Evolutionary conservation across 2,888 invertebrate genomes (phyloP).

Genomic region (Platerodrilus igneus): DNA sequence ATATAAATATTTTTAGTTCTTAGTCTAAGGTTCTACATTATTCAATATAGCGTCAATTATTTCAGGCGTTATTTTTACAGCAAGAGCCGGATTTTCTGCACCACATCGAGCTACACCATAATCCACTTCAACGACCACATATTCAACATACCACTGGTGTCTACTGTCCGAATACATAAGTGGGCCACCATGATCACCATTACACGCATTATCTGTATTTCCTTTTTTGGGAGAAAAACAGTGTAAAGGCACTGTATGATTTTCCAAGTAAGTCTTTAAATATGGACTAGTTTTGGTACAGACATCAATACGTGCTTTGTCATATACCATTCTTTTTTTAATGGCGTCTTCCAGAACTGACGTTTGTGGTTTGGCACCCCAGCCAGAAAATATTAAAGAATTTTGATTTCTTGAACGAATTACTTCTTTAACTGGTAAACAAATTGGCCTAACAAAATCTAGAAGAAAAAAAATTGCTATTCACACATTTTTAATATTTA

Average conservation of each 20-base stretch:
- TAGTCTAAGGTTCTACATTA: no score
- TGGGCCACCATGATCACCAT: slow-evolving; percentile 14
- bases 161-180: slow-evolving; percentile 13
- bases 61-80: no score
- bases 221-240: no score
- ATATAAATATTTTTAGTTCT: no score
- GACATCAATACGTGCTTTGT: background rate
- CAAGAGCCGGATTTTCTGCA: no score
- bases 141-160: slow-evolving; percentile 13
- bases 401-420: background rate
- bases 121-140: slow-evolving; percentile 4
- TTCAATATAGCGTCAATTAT: no score
- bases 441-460: slow-evolving; percentile 18
- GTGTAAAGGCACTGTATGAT: no score
- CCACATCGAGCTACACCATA: no score
- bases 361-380: slow-evolving; percentile 13
- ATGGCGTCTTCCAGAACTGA: slow-evolving; percentile 2
- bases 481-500: background rate
- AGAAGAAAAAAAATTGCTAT: slow-evolving; percentile 5
- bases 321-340: slow-evolving; percentile 6
- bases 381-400: slow-evolving; percentile 12
- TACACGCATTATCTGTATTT: slow-evolving; percentile 9
- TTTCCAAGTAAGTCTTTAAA: no score
- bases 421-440: slow-evolving; percentile 7
- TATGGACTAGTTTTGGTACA: no score